Percentiles rank a stretch among this genome's conserved stretches.
Evolutionary conservation across 2,797 vertebrate genomes (phyloP).

Genomic region (Chaetodon trifasciatus): DNA sequence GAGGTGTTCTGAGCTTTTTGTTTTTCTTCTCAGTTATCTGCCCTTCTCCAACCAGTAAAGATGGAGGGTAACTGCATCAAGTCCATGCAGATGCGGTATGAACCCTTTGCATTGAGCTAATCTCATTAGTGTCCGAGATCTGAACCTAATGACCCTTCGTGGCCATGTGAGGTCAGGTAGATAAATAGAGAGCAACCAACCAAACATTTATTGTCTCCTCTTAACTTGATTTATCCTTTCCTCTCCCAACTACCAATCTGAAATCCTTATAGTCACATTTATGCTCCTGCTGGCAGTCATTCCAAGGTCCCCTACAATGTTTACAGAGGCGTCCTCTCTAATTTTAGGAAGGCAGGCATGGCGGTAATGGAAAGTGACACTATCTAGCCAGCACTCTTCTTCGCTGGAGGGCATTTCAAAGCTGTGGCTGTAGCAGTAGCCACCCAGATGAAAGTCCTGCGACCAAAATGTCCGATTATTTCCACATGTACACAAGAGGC

Average conservation of each 20-base stretch:
- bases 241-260: conserved; percentile 30
- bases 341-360: conserved; percentile 69
- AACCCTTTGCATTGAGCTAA: conserved; percentile 30
- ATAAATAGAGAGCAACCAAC: conserved; percentile 29
- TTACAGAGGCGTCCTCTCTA: conserved; percentile 72
- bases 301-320: conserved; percentile 74
- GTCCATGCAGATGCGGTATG: neutral
- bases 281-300: conserved; percentile 62
- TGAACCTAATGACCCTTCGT: conserved; percentile 11
- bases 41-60: conserved; percentile 18
- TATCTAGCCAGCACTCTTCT: conserved; percentile 73
- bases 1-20: conserved; percentile 19
- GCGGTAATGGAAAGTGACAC: conserved; percentile 82
- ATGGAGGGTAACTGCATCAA: conserved; percentile 4
- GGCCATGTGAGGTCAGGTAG: conserved; percentile 21
- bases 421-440: conserved; percentile 51
- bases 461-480: conserved; percentile 62
- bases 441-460: conserved; percentile 54
- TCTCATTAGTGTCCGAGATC: conserved; percentile 16
- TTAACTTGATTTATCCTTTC: conserved; percentile 38
- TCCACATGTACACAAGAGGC: conserved; percentile 45
- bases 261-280: conserved; percentile 39
- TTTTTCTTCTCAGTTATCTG: neutral
- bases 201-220: conserved; percentile 19
- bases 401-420: conserved; percentile 72